Evolutionary conservation across 2,888 invertebrate genomes (phyloP), one percentile per base, ranked within the genome.

Genomic region (Bugula neritina): DNA sequence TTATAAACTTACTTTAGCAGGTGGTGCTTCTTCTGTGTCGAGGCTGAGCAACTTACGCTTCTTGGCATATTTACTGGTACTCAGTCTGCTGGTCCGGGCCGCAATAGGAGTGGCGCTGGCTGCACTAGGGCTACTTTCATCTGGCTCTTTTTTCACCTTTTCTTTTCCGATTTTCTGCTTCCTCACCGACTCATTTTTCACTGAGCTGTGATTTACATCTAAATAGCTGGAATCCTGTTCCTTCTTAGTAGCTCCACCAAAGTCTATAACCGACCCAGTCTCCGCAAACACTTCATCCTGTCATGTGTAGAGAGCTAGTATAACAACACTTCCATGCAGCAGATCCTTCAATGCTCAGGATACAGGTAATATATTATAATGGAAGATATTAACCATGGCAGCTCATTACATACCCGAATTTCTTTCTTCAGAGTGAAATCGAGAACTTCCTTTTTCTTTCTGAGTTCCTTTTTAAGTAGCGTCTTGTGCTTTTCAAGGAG

Each of bases 381-480:
- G n/a, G n/a, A n/a, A n/a, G n/a, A n/a, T n/a, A n/a, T n/a, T n/a
- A n/a, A n/a, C n/a, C n/a, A n/a, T n/a, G n/a, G n/a, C n/a, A n/a
- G n/a, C n/a, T n/a, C n/a, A n/a, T 43, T 10, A 25, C 76, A 73
- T 74, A 84, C 85, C 89, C 93, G 92, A 81, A 96, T 94, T 83
- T 94, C 92, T 75, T 91, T 90, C 79, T 93, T 92, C 73, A 96
- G 87, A 72, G 78, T 78, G 73, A 79, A 79, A 75, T 83, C 83
- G 72, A 96, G 88, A 23, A 93, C 85, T 0, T 92, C 92, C 76
- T 96, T 87, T 82, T 95, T 95, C 80, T 93, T 91, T 74, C 94
- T 88, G 75, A 96, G 96, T 79, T 94, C 94, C 81, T 93, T 94
- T 84, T 94, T 94, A 69, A 97, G 88, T 77, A 91, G 86, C 83